phyloP scores from a whole-genome alignment of 2,797 vertebrate genomes.

The Trematomus bernacchii region DNA sequence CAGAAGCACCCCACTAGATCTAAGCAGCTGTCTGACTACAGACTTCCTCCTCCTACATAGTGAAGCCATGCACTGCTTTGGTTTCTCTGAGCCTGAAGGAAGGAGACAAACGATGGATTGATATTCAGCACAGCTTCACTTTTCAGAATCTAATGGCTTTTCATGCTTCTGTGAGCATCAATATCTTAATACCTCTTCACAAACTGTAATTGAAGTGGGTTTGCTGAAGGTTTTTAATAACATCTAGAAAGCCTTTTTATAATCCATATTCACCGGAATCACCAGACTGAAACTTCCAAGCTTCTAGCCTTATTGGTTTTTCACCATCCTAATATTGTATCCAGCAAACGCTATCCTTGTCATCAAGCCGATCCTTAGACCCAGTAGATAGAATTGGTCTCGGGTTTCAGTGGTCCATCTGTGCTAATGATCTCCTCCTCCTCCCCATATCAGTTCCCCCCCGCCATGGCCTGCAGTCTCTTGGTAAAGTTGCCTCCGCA shows the following conservation, averaged over 20 bases:
- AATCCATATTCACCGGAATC: slow-evolving; percentile 22
- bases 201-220: slow-evolving; percentile 39
- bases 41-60: slow-evolving; percentile 32
- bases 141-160: slow-evolving; percentile 36
- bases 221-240: slow-evolving; percentile 29
- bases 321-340: slow-evolving; percentile 33
- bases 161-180: slow-evolving; percentile 33
- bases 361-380: slow-evolving; percentile 15
- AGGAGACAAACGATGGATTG: slow-evolving; percentile 62
- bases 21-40: slow-evolving; percentile 68
- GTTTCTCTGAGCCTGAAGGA: slow-evolving; percentile 35
- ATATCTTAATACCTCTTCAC: slow-evolving; percentile 21
- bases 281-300: slow-evolving; percentile 13
- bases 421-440: slow-evolving; percentile 55
- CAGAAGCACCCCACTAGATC: slow-evolving; percentile 67
- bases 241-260: neutral
- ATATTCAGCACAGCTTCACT: slow-evolving; percentile 52
- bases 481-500: slow-evolving; percentile 98
- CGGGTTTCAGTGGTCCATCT: slow-evolving; percentile 57
- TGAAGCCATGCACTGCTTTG: slow-evolving; percentile 45
- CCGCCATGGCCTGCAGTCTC: slow-evolving; percentile 99
- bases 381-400: slow-evolving; percentile 43
- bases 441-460: slow-evolving; percentile 87
- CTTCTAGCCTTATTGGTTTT: slow-evolving; percentile 4
- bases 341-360: slow-evolving; percentile 6